Base-by-base conservation (phyloP, 2,888 invertebrate genomes). In the Flabesymbios commensalis region DNA sequence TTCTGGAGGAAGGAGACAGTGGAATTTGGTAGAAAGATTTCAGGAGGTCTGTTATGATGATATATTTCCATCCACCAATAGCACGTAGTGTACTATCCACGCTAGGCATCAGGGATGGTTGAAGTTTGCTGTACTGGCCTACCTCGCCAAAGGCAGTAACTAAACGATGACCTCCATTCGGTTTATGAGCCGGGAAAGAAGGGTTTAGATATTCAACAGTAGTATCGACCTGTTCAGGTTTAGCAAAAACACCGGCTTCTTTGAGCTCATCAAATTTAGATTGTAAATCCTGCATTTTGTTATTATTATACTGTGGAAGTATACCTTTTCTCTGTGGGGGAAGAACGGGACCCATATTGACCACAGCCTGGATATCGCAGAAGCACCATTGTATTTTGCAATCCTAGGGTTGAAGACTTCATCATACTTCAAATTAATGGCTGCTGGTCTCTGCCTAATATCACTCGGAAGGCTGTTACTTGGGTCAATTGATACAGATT, bases 11-110 rank as follows among this genome's bases (percentile, higher is more conserved):
- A 28, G 43, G 47, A 4, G 66, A 32, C 4, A 73, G 51, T 17
- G 71, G 66, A n/a, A 71, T 66, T 52, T 72, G 70, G 43, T 72
- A 67, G 29, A 72, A 72, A 1, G 69, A 64, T 10, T 54, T 63
- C 10, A 61, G 64, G 1, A 72, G 49, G 51, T 71, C 69, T 14
- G 69, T 62, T 1, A 45, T 45, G n/a, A 67, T 62, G 32, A 64
- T 70, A 58, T 64, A 72, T 36, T 67, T 68, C 72, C 70, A 73
- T 22, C 60, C 55, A 2, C 55, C 53, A 29, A 70, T 68, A 1
- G 55, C 48, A 3, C 68, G 64, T 4, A 68, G 53, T 26, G 67
- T 63, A 4, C 33, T 19, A 51, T 67, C 55, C 33, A 61, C 26
- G 54, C 58, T 45, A 26, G 57, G 59, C 54, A 63, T 56, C 10